Percentiles rank a stretch among this genome's conserved stretches.
Conservation (phyloP, 1,140 invertebrate genomes). For the Lasaia peninsularis region DNA sequence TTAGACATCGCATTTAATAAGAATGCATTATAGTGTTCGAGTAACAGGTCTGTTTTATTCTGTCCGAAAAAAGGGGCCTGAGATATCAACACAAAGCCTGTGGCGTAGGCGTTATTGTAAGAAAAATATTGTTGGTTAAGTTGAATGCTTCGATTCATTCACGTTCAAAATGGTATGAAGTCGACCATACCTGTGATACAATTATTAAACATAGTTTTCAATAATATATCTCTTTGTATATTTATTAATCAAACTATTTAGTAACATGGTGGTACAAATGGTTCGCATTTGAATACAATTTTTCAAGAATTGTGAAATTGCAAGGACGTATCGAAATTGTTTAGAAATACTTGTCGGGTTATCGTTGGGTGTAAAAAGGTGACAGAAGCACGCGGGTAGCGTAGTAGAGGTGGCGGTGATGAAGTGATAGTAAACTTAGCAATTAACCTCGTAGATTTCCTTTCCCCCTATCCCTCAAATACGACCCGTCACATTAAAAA, state of each 20-base stretch:
- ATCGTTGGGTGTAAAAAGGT: conserved; percentile 15
- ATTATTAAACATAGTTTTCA: conserved; percentile 23
- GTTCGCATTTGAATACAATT: conserved; percentile 15
- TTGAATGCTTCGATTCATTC: conserved; percentile 27
- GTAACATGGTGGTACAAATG: conserved; percentile 18
- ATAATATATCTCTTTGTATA: conserved; percentile 23
- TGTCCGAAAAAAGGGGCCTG: conserved; percentile 2
- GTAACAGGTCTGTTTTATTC: not conserved
- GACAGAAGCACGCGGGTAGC: conserved; percentile 20
- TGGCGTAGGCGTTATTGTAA: conserved; percentile 26
- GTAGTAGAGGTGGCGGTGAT: conserved; percentile 15
- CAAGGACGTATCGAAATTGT: conserved; percentile 2
- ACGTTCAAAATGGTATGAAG: conserved; percentile 32
- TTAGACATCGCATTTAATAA: not conserved
- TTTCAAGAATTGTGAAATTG: conserved; percentile 9
- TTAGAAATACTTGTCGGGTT: conserved; percentile 10
- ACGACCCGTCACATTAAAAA: not conserved
- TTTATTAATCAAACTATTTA: conserved; percentile 28
- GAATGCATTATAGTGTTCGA: not conserved
- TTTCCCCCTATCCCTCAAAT: not conserved
- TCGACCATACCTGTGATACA: conserved; percentile 35
- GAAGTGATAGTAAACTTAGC: not conserved
- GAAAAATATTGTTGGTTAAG: conserved; percentile 24
- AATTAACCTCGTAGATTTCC: not conserved
- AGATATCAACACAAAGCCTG: conserved; percentile 20